Conservation (phyloP, 2,888 invertebrate genomes). For the Tetheella fluctuosa region DNA sequence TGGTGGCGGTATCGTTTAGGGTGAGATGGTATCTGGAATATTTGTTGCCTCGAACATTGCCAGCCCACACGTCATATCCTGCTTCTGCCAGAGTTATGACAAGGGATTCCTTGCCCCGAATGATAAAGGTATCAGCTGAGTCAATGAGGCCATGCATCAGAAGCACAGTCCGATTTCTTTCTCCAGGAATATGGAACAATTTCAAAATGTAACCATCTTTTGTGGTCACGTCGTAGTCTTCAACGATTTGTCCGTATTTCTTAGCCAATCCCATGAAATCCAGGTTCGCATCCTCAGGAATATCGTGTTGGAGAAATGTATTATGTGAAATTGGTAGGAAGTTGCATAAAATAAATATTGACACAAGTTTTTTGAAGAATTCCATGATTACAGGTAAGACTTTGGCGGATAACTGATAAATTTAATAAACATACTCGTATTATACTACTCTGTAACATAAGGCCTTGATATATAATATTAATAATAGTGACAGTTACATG, state of each 20-base stretch:
- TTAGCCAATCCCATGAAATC: constrained; percentile 30
- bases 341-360: background rate
- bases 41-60: constrained; percentile 82
- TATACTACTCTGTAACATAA: background rate
- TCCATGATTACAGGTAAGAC: background rate
- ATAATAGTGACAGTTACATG: background rate
- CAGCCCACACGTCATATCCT: constrained; percentile 75
- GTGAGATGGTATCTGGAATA: constrained; percentile 80
- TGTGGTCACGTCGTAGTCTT: constrained; percentile 43
- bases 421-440: background rate
- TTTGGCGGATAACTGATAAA: background rate
- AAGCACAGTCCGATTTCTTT: constrained; percentile 38
- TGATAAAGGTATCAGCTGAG: constrained; percentile 46
- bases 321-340: background rate
- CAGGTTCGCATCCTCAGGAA: constrained; percentile 25
- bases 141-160: constrained; percentile 54
- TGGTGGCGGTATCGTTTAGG: constrained; percentile 52
- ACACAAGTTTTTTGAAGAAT: background rate
- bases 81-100: constrained; percentile 60
- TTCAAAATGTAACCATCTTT: constrained; percentile 52
- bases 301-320: background rate
- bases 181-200: constrained; percentile 41
- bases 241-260: constrained; percentile 30
- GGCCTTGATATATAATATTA: background rate
- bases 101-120: constrained; percentile 45